These are phyloP conservation scores for Hormiphora californensis DNA, from an alignment of 37 sponge, comb jelly and placozoan genomes.

Conservation along the genomic window DNA sequence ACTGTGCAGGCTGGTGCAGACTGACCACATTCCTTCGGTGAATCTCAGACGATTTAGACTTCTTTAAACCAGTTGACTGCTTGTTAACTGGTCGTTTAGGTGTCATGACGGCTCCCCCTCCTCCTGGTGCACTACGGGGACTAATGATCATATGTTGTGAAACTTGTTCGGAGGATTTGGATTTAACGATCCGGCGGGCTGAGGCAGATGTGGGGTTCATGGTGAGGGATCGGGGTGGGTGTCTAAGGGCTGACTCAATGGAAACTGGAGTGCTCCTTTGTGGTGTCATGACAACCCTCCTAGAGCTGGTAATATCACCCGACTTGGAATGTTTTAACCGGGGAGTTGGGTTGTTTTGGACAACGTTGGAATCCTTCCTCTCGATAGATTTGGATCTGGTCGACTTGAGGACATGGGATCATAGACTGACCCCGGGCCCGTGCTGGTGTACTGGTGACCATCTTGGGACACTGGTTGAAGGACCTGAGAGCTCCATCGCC, in stretches of 20 bases:
- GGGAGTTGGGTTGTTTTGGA: not conserved
- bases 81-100: too few species aligned
- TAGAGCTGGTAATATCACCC: not conserved
- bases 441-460: not conserved
- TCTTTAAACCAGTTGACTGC: not conserved
- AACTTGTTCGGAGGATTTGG: not conserved
- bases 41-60: not conserved
- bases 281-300: not conserved
- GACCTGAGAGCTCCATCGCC: not conserved
- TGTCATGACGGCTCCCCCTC: not conserved
- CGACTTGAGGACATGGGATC: too few species aligned
- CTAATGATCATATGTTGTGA: not conserved
- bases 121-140: not conserved
- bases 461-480: slow-evolving; percentile 25
- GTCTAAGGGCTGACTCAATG: not conserved
- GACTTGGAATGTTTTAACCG: slow-evolving; percentile 4
- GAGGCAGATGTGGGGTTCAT: slow-evolving; percentile 5
- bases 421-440: not conserved
- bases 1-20: not conserved
- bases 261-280: not conserved
- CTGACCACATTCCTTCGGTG: not conserved
- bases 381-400: not conserved
- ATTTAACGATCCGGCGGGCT: not conserved
- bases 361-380: not conserved
- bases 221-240: not conserved